Evolutionary conservation across 2,888 invertebrate genomes (phyloP).

Genomic region (Agrotis exclamationis): DNA sequence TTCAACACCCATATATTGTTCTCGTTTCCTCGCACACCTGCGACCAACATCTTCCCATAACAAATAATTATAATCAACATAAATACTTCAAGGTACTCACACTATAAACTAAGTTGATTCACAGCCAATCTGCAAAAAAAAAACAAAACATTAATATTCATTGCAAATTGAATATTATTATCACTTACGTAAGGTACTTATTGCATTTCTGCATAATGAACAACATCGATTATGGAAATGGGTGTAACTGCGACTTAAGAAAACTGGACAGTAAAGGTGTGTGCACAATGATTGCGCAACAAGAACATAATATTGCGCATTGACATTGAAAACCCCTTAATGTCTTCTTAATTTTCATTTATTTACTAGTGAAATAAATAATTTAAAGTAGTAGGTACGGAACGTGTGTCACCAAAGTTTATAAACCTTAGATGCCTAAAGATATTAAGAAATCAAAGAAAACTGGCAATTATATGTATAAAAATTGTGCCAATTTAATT

Average conservation of each 20-base stretch:
- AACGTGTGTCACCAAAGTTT: no score
- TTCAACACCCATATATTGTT: not conserved
- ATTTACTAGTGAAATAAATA: no score
- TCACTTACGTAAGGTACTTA: conserved; percentile 20
- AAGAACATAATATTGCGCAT: no score
- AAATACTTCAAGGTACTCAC: conserved; percentile 66
- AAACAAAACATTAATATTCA: conserved; percentile 60
- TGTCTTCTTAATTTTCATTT: no score
- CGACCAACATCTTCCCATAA: conserved; percentile 9
- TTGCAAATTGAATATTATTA: conserved; percentile 27
- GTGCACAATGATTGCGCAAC: conserved; percentile 1
- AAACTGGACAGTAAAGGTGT: conserved; percentile 26
- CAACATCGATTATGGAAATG: conserved; percentile 45
- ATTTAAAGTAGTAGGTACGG: no score
- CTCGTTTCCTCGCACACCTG: conserved; percentile 13
- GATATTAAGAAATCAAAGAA: no score
- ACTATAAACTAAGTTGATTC: conserved; percentile 65
- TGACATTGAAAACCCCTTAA: no score
- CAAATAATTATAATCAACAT: conserved; percentile 39
- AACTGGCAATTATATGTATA: no score
- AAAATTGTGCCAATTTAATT: no score
- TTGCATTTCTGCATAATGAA: conserved; percentile 54
- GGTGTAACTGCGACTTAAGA: conserved; percentile 36
- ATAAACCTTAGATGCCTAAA: no score
- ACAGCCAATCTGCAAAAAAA: conserved; percentile 70